Percentiles rank a stretch among this genome's conserved stretches.
Conservation (phyloP, 2,888 invertebrate genomes). For the Cheilosia variabilis region DNA sequence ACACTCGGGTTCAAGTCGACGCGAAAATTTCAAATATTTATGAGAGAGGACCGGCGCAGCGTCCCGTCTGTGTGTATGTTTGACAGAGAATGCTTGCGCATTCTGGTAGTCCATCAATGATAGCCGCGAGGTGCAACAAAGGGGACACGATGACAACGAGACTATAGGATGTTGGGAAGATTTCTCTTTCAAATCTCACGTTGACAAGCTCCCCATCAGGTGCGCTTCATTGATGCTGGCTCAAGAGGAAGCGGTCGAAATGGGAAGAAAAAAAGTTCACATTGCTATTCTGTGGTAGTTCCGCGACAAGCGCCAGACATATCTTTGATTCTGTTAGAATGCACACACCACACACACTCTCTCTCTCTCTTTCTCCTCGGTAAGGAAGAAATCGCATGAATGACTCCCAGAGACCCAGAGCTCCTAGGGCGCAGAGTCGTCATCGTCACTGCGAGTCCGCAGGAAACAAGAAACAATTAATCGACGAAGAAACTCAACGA, state of each 20-base stretch:
- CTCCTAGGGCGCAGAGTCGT: background rate
- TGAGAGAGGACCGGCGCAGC: constrained; percentile 56
- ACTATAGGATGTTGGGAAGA: constrained; percentile 35
- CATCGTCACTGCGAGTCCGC: background rate
- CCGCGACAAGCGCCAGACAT: constrained; percentile 76
- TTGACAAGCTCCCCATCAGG: constrained; percentile 68
- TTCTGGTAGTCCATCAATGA: constrained; percentile 47
- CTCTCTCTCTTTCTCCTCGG: too few species aligned
- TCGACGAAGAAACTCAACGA: constrained; percentile 62
- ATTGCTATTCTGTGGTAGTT: constrained; percentile 70
- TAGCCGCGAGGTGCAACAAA: constrained; percentile 62
- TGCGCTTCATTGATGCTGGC: constrained; percentile 34
- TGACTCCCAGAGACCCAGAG: constrained; percentile 19
- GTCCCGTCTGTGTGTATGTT: constrained; percentile 23
- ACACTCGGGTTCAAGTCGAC: constrained; percentile 67
- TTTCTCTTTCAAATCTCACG: constrained; percentile 63
- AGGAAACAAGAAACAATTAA: constrained; percentile 30
- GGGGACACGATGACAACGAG: constrained; percentile 49
- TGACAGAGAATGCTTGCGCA: constrained; percentile 70
- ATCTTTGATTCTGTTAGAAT: constrained; percentile 74
- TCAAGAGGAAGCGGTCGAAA: constrained; percentile 11
- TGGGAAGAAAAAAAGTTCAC: constrained; percentile 12
- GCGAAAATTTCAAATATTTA: constrained; percentile 74
- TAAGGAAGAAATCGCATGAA: constrained; percentile 25
- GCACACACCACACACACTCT: constrained; percentile 16